phyloP scores from a whole-genome alignment of 2,797 vertebrate genomes.

The Centropyge bicolor region DNA sequence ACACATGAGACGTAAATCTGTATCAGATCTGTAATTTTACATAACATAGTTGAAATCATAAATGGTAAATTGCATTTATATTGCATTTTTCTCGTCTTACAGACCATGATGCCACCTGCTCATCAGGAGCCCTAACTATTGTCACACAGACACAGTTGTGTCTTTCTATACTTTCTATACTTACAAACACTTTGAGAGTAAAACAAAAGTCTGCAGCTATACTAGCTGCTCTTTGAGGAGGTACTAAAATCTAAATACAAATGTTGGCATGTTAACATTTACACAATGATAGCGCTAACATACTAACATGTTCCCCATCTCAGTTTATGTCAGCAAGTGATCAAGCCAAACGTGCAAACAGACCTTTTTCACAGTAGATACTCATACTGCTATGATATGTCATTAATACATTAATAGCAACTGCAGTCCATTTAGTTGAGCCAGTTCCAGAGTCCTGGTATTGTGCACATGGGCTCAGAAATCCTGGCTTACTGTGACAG shows the following conservation, averaged over 20 bases:
- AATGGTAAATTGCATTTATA: too few species aligned
- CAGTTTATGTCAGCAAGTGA: background rate
- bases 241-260: background rate
- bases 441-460: background rate
- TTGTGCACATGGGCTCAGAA: background rate
- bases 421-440: background rate
- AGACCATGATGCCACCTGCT: too few species aligned
- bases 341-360: background rate
- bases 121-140: too few species aligned
- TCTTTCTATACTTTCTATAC: too few species aligned
- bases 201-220: background rate
- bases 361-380: background rate
- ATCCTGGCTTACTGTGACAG: background rate
- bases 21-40: background rate
- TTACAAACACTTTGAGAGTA: background rate
- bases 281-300: background rate
- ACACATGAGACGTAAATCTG: background rate
- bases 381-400: too few species aligned
- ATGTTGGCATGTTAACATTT: background rate
- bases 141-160: too few species aligned
- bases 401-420: background rate
- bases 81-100: too few species aligned
- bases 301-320: background rate
- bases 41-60: background rate
- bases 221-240: background rate